Percentiles rank a stretch among this genome's conserved stretches.
Conservation (phyloP, 2,888 invertebrate species). For the Drosophila phalerata region DNA sequence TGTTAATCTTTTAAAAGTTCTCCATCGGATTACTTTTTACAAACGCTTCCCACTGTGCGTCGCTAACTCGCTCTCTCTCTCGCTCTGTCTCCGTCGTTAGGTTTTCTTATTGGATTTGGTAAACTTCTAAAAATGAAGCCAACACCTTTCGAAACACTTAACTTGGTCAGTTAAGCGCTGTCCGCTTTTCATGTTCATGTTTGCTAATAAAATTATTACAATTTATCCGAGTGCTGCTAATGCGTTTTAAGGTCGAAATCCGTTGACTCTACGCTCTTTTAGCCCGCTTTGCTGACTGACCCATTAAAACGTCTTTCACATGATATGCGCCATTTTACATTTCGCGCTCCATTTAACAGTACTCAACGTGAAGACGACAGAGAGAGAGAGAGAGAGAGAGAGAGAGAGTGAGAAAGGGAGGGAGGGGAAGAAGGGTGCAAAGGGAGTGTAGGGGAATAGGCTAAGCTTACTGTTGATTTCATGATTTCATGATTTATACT, state of each 20-base stretch:
- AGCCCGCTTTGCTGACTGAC: constrained; percentile 54
- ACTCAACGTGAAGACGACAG: constrained; percentile 1
- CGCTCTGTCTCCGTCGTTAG: constrained; percentile 16
- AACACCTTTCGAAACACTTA: constrained; percentile 64
- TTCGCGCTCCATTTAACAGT: constrained; percentile 73
- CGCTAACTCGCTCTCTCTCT: constrained; percentile 11
- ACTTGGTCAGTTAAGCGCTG: constrained; percentile 29
- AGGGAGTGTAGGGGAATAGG: constrained; percentile 1
- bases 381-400: no score
- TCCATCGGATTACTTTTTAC: no score
- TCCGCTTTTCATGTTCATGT: constrained; percentile 68
- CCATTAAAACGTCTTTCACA: constrained; percentile 64
- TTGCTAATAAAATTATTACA: constrained; percentile 79
- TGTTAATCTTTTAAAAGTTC: no score
- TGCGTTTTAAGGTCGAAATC: constrained; percentile 75
- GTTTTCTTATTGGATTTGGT: constrained; percentile 57
- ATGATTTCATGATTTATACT: constrained; percentile 69
- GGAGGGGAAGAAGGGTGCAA: not conserved
- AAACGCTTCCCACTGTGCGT: not conserved
- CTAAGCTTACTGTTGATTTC: constrained; percentile 48
- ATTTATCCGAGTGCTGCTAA: constrained; percentile 71
- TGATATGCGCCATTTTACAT: constrained; percentile 68
- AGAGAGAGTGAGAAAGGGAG: no score
- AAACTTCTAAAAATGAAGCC: constrained; percentile 69
- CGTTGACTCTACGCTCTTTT: constrained; percentile 10